Percentiles rank a stretch among this genome's conserved stretches.
Conservation (phyloP, 2,888 invertebrate species). For the Noctuana brunneofusca region DNA sequence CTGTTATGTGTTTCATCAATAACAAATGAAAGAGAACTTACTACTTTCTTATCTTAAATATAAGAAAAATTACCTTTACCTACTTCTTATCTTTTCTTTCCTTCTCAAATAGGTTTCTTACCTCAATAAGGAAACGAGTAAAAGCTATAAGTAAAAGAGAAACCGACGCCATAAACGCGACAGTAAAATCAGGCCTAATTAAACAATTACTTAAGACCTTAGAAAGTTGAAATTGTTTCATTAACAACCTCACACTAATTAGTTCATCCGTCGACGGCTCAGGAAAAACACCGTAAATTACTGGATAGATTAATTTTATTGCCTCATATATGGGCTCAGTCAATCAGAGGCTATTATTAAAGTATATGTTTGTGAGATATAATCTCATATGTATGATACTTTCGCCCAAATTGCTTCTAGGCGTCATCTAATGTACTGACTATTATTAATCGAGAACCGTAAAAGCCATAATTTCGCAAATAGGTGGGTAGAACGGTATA, state of each 20-base stretch:
- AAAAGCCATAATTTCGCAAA: conserved; percentile 72
- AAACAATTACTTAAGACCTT: conserved; percentile 31
- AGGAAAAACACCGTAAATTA: conserved; percentile 48
- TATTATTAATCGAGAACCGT: conserved; percentile 63
- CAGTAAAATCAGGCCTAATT: conserved; percentile 27
- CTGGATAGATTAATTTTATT: conserved; percentile 51
- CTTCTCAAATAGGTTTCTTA: not conserved
- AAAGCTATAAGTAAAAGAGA: conserved; percentile 6
- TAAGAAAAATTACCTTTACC: too few relatives aligned
- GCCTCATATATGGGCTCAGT: conserved; percentile 47
- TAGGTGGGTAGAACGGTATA: conserved; percentile 43
- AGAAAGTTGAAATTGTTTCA: conserved; percentile 39
- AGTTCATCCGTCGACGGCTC: conserved; percentile 44
- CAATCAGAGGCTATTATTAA: conserved; percentile 56
- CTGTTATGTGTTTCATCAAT: too few relatives aligned
- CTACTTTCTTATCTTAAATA: too few relatives aligned
- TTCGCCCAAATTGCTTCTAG: conserved; percentile 61
- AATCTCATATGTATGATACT: conserved; percentile 55
- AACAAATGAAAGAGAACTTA: too few relatives aligned
- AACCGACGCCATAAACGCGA: conserved; percentile 15
- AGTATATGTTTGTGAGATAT: conserved; percentile 49
- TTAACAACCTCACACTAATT: conserved; percentile 44
- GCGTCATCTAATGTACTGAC: conserved; percentile 55
- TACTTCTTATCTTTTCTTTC: not conserved
- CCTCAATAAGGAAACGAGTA: not conserved